Conservation (phyloP, 2,113 vertebrate species). For the Pygoscelis antarcticus region DNA sequence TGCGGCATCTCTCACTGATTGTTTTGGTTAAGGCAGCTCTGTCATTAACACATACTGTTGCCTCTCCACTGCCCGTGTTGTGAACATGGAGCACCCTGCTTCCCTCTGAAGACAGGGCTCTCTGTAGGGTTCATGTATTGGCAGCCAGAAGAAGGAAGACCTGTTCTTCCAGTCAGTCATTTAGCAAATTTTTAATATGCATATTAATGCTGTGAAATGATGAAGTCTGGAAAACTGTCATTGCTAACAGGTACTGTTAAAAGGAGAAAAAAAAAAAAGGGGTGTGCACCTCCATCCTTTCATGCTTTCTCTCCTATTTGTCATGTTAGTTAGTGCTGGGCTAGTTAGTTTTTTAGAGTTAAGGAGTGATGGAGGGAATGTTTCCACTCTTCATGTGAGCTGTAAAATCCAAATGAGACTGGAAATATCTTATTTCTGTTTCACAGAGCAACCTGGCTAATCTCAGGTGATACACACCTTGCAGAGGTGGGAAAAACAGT, state of each 20-base stretch:
- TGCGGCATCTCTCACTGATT: neutral
- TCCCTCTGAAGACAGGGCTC: neutral
- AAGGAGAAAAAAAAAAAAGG: fast-evolving
- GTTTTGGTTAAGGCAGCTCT: neutral
- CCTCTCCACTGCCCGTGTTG: neutral
- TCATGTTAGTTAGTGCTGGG: neutral
- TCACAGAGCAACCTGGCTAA: neutral
- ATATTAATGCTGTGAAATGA: neutral
- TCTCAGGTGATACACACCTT: neutral
- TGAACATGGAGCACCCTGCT: neutral
- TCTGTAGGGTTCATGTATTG: neutral
- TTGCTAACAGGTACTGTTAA: neutral
- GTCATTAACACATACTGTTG: neutral
- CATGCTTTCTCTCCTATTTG: neutral
- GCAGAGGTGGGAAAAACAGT: neutral
- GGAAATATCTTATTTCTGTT: neutral
- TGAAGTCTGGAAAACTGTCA: neutral
- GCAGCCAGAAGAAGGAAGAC: neutral
- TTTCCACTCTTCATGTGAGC: neutral
- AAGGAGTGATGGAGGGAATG: neutral
- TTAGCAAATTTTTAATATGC: neutral
- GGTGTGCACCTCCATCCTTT: neutral
- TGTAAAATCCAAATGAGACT: neutral
- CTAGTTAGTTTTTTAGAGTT: neutral
- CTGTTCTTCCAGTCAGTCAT: neutral